phyloP scores from a whole-genome alignment of 1,140 invertebrate species.

The Tribolium madens region DNA sequence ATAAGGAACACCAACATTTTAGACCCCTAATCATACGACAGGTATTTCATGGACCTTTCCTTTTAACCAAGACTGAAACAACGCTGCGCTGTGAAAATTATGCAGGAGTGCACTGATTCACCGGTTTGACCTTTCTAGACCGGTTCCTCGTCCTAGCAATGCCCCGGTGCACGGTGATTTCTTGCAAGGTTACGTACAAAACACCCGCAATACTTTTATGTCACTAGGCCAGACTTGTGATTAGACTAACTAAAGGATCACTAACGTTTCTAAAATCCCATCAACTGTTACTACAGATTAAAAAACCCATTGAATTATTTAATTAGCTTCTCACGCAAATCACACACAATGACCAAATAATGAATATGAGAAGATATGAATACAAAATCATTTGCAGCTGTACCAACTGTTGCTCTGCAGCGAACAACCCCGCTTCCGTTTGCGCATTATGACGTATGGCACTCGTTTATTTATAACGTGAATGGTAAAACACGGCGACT shows the following conservation, averaged over 20 bases:
- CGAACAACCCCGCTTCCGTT: conserved; percentile 43
- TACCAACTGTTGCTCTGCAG: conserved; percentile 46
- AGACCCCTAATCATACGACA: no score
- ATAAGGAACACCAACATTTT: no score
- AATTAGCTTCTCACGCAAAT: background rate
- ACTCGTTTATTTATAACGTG: conserved; percentile 32
- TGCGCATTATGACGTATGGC: conserved; percentile 47
- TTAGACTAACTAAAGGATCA: background rate
- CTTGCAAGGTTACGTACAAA: conserved; percentile 47
- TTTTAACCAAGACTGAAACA: conserved; percentile 8
- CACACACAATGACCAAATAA: background rate
- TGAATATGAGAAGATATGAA: conserved; percentile 28
- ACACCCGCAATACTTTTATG: conserved; percentile 44
- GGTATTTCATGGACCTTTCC: no score
- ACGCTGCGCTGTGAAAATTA: background rate
- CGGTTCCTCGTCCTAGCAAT: conserved; percentile 49
- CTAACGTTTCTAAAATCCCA: no score
- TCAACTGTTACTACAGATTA: background rate
- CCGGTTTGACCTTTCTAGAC: conserved; percentile 55
- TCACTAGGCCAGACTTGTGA: conserved; percentile 23
- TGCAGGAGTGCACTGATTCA: conserved; percentile 50
- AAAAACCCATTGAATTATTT: background rate
- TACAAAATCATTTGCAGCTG: conserved; percentile 41
- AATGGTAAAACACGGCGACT: conserved; percentile 36
- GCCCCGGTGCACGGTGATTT: conserved; percentile 41